Evolutionary conservation across 1,140 invertebrate genomes (phyloP), one percentile per base, ranked within the genome.

Genomic region (Saxidomus purpurata): DNA sequence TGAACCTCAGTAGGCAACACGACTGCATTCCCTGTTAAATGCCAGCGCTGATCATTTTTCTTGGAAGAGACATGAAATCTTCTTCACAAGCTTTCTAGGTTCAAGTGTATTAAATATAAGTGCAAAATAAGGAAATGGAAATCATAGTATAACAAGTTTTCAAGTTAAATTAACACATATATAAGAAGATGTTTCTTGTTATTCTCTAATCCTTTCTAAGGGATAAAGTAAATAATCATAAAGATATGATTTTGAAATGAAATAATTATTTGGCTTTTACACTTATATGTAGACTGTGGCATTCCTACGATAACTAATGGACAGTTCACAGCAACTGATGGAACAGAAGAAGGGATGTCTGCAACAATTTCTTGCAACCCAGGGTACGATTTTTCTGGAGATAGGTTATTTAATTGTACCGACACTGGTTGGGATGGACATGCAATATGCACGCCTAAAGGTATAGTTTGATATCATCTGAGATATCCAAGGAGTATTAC

Each of bases 281-380:
- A n/a, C n/a, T n/a, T n/a, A n/a, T n/a, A n/a, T n/a, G n/a, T n/a
- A 63, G 59, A 63, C n/a, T 63, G 59, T 63, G 59, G 59, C 3
- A 4, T 9, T 9, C 59, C 59, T 28, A 8, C 25, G n/a, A 11
- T 63, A 28, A 15, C 1, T 28, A 63, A 63, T 28, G 59, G 59
- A 1, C 22, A 63, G 59, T 63, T 28, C 59, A 28, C 49, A 52
- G 40, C 40, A 1, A 8, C 25, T n/a, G 25, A 22, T 6, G 76
- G 76, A 4, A 79, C 76, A n/a, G 22, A 17, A 19, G 13, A 25
- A 31, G 76, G 47, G n/a, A 34, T 34, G 49, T 47, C 47, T 19
- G 76, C 76, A n/a, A 79, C 76, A 31, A 40, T 79, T n/a, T 79
- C 31, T 19, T 79, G 76, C 28, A 52, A 79, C 28, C 38, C 28